A percentile compares a stretch with the other conserved stretches of the same genome.
Evolutionary conservation across 2,113 vertebrate genomes (phyloP).

Genomic region (Vulpes vulpes): DNA sequence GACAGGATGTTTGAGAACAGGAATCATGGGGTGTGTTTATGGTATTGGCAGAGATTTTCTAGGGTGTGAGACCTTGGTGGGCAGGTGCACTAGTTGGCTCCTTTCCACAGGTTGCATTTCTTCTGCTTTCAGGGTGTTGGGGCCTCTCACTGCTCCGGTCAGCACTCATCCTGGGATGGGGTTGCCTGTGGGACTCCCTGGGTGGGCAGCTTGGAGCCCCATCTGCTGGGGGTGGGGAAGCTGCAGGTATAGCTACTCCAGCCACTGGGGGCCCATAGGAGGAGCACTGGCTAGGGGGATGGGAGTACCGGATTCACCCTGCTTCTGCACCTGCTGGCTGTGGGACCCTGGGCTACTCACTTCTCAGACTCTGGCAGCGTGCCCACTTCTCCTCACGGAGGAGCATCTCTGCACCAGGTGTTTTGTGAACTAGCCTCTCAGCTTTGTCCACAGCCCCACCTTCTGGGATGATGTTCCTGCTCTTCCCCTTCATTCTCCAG

Average conservation of each 20-base stretch:
- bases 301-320: neutral
- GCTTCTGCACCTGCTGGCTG: too few relatives aligned
- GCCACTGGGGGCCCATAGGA: rapidly evolving
- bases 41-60: too few relatives aligned
- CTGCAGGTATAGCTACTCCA: rapidly evolving
- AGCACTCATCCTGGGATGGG: neutral
- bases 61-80: neutral
- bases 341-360: neutral
- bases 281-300: neutral
- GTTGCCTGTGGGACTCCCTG: neutral
- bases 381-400: neutral
- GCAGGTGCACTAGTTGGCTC: neutral
- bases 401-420: neutral
- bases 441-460: neutral
- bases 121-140: too few relatives aligned
- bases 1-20: neutral
- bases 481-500: neutral
- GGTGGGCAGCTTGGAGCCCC: neutral
- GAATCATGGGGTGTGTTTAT: rapidly evolving
- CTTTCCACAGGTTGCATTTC: too few relatives aligned
- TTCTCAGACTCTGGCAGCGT: neutral
- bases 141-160: neutral
- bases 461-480: neutral
- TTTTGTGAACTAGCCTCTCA: neutral
- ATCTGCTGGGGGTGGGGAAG: neutral